A percentile compares a stretch with the other conserved stretches of the same genome.
These are phyloP conservation scores for Diaprepes abbreviatus DNA, from an alignment of 2,888 invertebrate species.

Conservation along the genomic window DNA sequence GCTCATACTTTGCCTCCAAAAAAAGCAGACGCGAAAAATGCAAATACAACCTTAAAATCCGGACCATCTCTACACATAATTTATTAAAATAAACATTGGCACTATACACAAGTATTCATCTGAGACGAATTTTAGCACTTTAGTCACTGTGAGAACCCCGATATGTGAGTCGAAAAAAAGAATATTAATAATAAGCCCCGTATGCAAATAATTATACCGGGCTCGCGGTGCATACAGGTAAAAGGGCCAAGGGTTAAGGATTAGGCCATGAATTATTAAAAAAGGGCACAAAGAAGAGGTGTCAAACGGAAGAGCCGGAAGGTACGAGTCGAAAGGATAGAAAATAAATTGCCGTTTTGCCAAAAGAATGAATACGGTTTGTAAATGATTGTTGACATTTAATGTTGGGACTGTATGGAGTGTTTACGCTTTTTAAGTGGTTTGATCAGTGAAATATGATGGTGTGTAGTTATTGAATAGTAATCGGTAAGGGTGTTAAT, in stretches of 20 bases:
- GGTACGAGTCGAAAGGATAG: constrained; percentile 27
- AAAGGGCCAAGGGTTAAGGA: constrained; percentile 49
- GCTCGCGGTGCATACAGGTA: constrained; percentile 25
- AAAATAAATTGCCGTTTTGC: constrained; percentile 48
- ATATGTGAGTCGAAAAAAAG: constrained; percentile 21
- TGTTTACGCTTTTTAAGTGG: constrained; percentile 49
- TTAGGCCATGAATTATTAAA: constrained; percentile 47
- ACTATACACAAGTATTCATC: constrained; percentile 46
- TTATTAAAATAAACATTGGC: constrained; percentile 49
- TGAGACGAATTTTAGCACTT: constrained; percentile 51
- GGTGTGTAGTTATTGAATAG: constrained; percentile 38
- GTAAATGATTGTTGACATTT: constrained; percentile 51
- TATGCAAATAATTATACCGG: constrained; percentile 36
- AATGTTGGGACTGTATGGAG: constrained; percentile 43
- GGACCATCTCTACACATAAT: constrained; percentile 34
- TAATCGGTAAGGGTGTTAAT: constrained; percentile 32
- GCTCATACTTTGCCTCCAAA: not conserved
- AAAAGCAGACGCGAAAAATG: constrained; percentile 20
- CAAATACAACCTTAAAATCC: constrained; percentile 36
- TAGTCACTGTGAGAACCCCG: constrained; percentile 48
- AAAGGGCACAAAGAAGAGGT: constrained; percentile 43
- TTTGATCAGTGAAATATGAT: constrained; percentile 37
- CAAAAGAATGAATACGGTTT: constrained; percentile 47
- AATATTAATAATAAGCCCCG: constrained; percentile 40
- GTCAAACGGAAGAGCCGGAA: constrained; percentile 36